Evolutionary conservation across 2,113 vertebrate species (phyloP).

Genomic region (Cinclus mexicanus): DNA sequence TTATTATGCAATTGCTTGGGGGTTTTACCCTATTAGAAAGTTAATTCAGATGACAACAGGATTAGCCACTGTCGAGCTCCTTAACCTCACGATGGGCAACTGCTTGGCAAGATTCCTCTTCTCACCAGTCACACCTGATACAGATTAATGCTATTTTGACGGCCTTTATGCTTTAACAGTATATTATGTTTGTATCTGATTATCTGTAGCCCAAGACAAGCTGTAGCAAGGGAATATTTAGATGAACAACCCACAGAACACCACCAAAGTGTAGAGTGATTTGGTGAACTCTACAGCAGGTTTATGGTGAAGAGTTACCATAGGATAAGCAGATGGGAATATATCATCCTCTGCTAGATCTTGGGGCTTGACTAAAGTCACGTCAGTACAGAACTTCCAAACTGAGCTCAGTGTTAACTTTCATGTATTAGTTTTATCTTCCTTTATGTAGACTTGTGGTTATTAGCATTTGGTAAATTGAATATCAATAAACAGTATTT

Average conservation of each 20-base stretch:
- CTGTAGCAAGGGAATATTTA: not conserved
- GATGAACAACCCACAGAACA: not conserved
- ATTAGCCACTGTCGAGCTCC: slow-evolving; percentile 68
- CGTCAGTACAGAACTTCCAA: not conserved
- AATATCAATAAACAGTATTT: not conserved
- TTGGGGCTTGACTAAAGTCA: not conserved
- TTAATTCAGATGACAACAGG: slow-evolving; percentile 71
- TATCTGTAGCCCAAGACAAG: not conserved
- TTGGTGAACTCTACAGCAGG: not conserved
- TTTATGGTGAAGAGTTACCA: not conserved
- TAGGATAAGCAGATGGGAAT: not conserved
- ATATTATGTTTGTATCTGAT: not conserved
- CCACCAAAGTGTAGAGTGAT: not conserved
- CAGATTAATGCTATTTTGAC: not conserved
- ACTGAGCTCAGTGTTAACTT: not conserved
- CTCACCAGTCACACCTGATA: slow-evolving; percentile 33
- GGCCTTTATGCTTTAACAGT: not conserved
- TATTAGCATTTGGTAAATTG: not conserved
- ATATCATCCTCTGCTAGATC: not conserved
- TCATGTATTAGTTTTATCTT: not conserved
- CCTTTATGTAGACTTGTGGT: not conserved
- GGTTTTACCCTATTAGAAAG: slow-evolving; percentile 37
- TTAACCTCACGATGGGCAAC: slow-evolving; percentile 19
- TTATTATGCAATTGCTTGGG: slow-evolving; percentile 22
- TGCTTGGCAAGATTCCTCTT: slow-evolving; percentile 46